Evolutionary conservation across 2,888 invertebrate species (phyloP).

Genomic region (Caenorhabditis plicata): DNA sequence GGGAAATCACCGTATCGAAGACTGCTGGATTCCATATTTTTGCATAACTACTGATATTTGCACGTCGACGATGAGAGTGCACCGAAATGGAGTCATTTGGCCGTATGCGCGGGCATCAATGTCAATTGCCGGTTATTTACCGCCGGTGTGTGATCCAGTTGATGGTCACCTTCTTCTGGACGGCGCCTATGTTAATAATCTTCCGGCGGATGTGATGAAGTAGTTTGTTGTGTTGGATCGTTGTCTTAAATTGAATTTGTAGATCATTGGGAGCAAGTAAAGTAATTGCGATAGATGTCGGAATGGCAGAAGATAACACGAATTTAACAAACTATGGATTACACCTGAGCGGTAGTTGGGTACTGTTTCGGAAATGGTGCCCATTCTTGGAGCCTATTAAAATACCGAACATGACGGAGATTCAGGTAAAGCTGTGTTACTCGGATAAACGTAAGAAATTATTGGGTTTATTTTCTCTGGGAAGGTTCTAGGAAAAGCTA

Average conservation of each 20-base stretch:
- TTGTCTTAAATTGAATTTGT: constrained; percentile 46
- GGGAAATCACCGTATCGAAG: constrained; percentile 90
- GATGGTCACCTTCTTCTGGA: constrained; percentile 98
- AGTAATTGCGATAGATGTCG: constrained; percentile 95
- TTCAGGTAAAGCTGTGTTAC: no score
- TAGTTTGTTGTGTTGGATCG: constrained; percentile 4
- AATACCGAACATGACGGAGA: constrained; percentile 92
- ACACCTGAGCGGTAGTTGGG: constrained; percentile 94
- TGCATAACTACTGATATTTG: constrained; percentile 95
- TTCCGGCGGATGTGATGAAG: constrained; percentile 82
- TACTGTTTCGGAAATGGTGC: constrained; percentile 66
- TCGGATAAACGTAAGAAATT: background rate
- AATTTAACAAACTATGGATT: constrained; percentile 97
- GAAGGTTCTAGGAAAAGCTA: no score
- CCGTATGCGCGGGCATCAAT: constrained; percentile 97
- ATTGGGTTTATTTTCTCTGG: constrained; percentile 71
- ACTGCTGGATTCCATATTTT: constrained; percentile 97
- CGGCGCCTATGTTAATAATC: constrained; percentile 99
- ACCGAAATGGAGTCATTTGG: constrained; percentile 74
- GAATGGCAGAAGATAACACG: constrained; percentile 82
- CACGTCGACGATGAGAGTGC: constrained; percentile 56
- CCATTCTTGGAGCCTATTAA: constrained; percentile 45
- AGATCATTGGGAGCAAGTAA: constrained; percentile 86
- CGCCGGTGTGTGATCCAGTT: constrained; percentile 94
- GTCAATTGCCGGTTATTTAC: constrained; percentile 96